Evolutionary conservation across 2,113 vertebrate species (phyloP).

Genomic region (Scatophagus argus): DNA sequence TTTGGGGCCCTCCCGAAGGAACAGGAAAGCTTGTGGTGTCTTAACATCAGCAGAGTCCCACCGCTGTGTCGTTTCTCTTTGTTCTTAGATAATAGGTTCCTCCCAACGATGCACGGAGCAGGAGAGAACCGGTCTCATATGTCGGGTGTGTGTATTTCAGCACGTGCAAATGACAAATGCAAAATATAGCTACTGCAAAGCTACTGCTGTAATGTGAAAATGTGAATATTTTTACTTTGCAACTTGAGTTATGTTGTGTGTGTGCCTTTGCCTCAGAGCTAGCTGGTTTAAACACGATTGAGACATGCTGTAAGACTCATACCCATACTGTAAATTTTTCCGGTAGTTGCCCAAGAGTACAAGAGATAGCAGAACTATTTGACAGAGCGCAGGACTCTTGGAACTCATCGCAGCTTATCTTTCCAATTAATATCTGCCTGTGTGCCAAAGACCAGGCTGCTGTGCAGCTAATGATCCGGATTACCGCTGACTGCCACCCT

Average conservation of each 20-base stretch:
- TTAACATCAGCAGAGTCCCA: slow-evolving; percentile 48
- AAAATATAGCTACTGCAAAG: slow-evolving; percentile 28
- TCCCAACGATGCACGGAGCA: slow-evolving; percentile 33
- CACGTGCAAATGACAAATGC: slow-evolving; percentile 27
- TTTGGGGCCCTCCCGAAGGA: slow-evolving; percentile 50
- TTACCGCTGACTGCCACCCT: slow-evolving; percentile 74
- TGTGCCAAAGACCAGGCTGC: slow-evolving; percentile 73
- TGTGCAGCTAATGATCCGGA: slow-evolving; percentile 81
- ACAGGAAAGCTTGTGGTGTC: slow-evolving; percentile 62
- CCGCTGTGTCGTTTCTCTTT: slow-evolving; percentile 45
- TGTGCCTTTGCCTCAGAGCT: slow-evolving; percentile 11
- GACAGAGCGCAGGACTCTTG: slow-evolving; percentile 67
- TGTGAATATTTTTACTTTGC: slow-evolving; percentile 28
- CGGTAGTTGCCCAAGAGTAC: slow-evolving; percentile 46
- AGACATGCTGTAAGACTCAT: slow-evolving; percentile 37
- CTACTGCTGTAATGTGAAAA: slow-evolving; percentile 23
- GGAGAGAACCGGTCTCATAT: slow-evolving; percentile 36
- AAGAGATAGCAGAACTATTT: slow-evolving; percentile 68
- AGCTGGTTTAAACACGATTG: slow-evolving; percentile 33
- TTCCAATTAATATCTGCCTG: slow-evolving; percentile 85
- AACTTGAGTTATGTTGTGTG: slow-evolving; percentile 17
- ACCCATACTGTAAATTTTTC: slow-evolving; percentile 46
- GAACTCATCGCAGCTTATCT: slow-evolving; percentile 81
- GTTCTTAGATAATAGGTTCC: slow-evolving; percentile 59
- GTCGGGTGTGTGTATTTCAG: background rate